Evolutionary conservation across 2,888 invertebrate genomes (phyloP), one percentile per base, ranked within the genome.

Genomic region (Pheosia tremula): DNA sequence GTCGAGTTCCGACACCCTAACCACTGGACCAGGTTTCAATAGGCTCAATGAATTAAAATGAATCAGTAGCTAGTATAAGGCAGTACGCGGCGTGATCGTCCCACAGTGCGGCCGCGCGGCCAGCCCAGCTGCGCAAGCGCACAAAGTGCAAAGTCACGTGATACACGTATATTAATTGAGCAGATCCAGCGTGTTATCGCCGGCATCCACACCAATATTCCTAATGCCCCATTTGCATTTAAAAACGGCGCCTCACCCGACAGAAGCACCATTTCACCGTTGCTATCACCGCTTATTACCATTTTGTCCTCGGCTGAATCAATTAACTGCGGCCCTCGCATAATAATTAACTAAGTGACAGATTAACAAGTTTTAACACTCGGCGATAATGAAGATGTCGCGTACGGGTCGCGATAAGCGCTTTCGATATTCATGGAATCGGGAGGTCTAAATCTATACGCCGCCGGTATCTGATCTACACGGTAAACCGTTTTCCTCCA

Each of bases 281-380:
- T 69, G 71, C 77, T 91, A 91, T 92, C 92, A 80, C 68, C 74
- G 71, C 89, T 86, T 91, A 92, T 93, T 91, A 92, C 89, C 91
- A 91, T 92, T 91, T 90, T 87, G 92, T 91, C 91, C 89, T 88
- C 87, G 84, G 77, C 83, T 75, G 91, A 88, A 88, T 90, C 90
- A 90, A 91, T 91, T 92, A 91, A 90, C 83, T 76, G 81, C 80
- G 82, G 81, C 79, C 81, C 85, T 84, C 81, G 90, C 87, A 90
- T 91, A 87, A 86, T 91, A 90, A 93, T 92, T 90, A 91, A 90
- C 85, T 75, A 81, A 84, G 84, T 90, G 92, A 90, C 91, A 88
- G 84, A 85, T 90, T 87, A 87, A 93, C 93, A 91, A 88, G 93
- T 88, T 90, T 92, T 90, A 91, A 93, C 93, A 92, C 91, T 93